phyloP scores from a whole-genome alignment of 2,113 vertebrate genomes.

The Calidris pugnax region DNA sequence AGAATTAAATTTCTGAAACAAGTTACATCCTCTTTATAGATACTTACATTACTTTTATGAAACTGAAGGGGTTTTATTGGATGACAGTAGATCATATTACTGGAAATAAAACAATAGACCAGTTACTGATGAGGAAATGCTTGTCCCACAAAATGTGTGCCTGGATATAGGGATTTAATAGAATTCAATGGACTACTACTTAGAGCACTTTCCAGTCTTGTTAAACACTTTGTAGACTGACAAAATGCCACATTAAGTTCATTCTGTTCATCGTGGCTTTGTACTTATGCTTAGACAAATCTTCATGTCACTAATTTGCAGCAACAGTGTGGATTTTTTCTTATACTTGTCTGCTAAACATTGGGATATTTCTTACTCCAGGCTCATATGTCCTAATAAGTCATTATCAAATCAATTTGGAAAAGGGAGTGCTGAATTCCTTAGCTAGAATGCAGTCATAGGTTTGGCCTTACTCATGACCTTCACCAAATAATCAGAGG shows the following conservation, averaged over 20 bases:
- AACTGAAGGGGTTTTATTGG: background rate
- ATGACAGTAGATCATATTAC: background rate
- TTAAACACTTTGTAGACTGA: background rate
- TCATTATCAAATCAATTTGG: conserved; percentile 14
- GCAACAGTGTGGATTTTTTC: background rate
- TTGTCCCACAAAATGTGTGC: background rate
- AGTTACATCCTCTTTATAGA: background rate
- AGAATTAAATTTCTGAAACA: background rate
- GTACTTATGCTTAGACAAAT: background rate
- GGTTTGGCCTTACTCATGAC: conserved; percentile 38
- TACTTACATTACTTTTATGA: background rate
- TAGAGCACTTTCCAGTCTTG: background rate
- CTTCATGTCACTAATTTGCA: background rate
- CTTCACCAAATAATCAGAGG: conserved; percentile 35
- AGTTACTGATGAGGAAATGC: background rate
- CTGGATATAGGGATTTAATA: background rate
- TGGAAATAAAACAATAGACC: background rate
- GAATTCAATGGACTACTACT: background rate
- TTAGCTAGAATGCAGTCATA: background rate
- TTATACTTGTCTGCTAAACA: background rate
- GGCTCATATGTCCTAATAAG: background rate
- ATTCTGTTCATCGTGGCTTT: background rate
- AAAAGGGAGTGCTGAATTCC: background rate
- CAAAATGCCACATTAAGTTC: background rate
- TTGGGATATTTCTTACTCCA: background rate